These are phyloP conservation scores for Caenorhabditis becei DNA, from an alignment of 2,888 invertebrate species.

Conservation along the genomic window DNA sequence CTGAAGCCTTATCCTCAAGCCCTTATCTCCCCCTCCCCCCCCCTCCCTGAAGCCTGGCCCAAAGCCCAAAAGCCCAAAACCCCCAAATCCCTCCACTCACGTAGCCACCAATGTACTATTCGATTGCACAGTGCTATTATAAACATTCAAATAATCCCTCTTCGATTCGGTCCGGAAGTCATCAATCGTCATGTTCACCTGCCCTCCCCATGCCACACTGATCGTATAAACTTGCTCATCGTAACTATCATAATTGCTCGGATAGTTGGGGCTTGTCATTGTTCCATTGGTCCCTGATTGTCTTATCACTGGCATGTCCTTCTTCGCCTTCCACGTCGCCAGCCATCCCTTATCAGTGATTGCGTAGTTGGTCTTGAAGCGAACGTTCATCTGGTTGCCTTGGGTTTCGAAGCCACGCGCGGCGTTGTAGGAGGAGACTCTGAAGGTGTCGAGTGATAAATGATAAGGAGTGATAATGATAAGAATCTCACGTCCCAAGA, in stretches of 20 bases:
- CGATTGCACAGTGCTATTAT: conserved; percentile 24
- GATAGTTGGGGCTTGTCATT: conserved; percentile 93
- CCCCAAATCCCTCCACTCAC: conserved; percentile 13
- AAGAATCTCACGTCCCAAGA: conserved; percentile 33
- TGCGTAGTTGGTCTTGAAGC: conserved; percentile 82
- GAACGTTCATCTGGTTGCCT: conserved; percentile 36
- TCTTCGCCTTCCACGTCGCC: conserved; percentile 85
- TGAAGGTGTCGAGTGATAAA: too few species aligned
- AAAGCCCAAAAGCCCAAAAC: too few species aligned
- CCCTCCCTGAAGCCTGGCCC: too few species aligned
- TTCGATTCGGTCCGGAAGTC: conserved; percentile 46
- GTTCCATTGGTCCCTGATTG: conserved; percentile 86
- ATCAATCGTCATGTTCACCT: conserved; percentile 57
- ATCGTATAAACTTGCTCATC: conserved; percentile 55
- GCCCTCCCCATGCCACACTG: conserved; percentile 36
- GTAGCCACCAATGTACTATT: conserved; percentile 34
- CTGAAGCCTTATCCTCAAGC: too few species aligned
- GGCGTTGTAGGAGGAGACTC: conserved; percentile 22
- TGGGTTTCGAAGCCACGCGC: conserved; percentile 28
- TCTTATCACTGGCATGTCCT: conserved; percentile 33
- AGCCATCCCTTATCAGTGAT: conserved; percentile 86
- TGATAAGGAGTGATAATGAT: too few species aligned
- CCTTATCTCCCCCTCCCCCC: too few species aligned
- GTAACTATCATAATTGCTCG: conserved; percentile 86
- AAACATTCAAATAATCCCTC: conserved; percentile 51